phyloP scores from a whole-genome alignment of 2,888 invertebrate species.

The Melolontha melolontha region DNA sequence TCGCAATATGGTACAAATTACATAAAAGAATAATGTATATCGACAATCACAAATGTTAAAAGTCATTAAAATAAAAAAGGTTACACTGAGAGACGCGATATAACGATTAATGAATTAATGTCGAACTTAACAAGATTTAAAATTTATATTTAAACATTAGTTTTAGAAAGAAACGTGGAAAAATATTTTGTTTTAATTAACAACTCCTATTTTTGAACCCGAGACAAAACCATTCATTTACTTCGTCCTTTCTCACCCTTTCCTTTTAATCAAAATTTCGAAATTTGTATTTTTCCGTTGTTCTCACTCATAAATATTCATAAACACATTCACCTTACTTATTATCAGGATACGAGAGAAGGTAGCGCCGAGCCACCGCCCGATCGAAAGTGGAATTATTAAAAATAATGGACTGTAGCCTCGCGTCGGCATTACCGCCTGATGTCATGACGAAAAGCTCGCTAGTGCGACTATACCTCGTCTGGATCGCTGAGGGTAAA shows the following conservation, averaged over 20 bases:
- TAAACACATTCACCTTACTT: constrained; percentile 32
- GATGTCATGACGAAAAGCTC: constrained; percentile 14
- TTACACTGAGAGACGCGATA: too few relatives aligned
- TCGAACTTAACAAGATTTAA: too few relatives aligned
- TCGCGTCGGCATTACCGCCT: constrained; percentile 19
- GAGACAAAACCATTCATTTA: constrained; percentile 8
- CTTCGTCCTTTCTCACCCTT: neutral
- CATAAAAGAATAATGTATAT: too few relatives aligned
- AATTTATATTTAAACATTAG: too few relatives aligned
- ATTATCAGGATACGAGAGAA: constrained; percentile 16
- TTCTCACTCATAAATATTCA: constrained; percentile 34
- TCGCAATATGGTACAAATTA: too few relatives aligned
- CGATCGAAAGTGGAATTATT: constrained; percentile 32
- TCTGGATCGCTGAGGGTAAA: constrained; percentile 48
- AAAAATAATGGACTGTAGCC: constrained; percentile 34
- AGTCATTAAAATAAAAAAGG: too few relatives aligned
- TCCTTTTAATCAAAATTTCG: constrained; percentile 17
- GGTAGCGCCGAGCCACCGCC: neutral
- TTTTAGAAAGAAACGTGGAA: neutral
- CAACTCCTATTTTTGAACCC: neutral
- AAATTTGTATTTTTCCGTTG: constrained; percentile 28
- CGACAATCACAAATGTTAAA: too few relatives aligned
- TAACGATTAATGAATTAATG: too few relatives aligned
- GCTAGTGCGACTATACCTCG: constrained; percentile 12
- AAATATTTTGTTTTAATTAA: constrained; percentile 25